Conservation (phyloP, 2,797 vertebrate species). For the Sebastes diploproa region DNA sequence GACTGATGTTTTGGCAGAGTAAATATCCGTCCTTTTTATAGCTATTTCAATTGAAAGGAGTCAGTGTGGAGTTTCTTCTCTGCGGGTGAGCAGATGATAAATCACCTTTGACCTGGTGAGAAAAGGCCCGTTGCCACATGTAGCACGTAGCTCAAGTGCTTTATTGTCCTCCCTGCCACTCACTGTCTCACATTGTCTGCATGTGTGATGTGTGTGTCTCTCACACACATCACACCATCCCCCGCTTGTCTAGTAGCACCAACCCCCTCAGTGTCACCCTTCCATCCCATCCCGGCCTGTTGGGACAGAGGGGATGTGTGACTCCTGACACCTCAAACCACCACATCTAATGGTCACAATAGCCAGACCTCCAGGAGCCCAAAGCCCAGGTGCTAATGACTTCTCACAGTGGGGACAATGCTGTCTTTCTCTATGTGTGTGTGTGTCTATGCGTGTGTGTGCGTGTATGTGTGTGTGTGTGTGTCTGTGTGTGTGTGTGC, state of each 20-base stretch:
- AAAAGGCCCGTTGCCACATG: conserved; percentile 31
- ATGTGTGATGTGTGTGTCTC: conserved; percentile 8
- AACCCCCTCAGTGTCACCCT: not conserved
- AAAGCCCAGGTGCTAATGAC: conserved; percentile 66
- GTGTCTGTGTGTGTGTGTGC: not conserved
- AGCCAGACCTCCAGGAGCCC: conserved; percentile 55
- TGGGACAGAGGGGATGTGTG: conserved; percentile 41
- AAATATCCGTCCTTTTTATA: conserved; percentile 8
- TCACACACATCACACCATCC: conserved; percentile 16
- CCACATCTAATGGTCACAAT: conserved; percentile 39
- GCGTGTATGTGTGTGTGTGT: not conserved
- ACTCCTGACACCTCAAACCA: conserved; percentile 53
- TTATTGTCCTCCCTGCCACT: conserved; percentile 46
- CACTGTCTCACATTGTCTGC: conserved; percentile 30
- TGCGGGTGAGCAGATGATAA: conserved; percentile 31
- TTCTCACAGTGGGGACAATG: conserved; percentile 47
- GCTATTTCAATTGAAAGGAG: conserved; percentile 36
- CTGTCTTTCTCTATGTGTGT: not conserved
- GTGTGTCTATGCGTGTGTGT: too few species aligned
- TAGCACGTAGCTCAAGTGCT: conserved; percentile 33
- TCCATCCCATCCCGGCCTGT: not conserved
- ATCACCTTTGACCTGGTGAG: conserved; percentile 54
- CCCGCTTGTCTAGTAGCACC: conserved; percentile 14
- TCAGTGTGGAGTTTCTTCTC: conserved; percentile 1
- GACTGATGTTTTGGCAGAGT: conserved; percentile 50